These are phyloP conservation scores for Neosilurus mollespiculum DNA, from an alignment of 2,797 vertebrate species.

Conservation along the genomic window DNA sequence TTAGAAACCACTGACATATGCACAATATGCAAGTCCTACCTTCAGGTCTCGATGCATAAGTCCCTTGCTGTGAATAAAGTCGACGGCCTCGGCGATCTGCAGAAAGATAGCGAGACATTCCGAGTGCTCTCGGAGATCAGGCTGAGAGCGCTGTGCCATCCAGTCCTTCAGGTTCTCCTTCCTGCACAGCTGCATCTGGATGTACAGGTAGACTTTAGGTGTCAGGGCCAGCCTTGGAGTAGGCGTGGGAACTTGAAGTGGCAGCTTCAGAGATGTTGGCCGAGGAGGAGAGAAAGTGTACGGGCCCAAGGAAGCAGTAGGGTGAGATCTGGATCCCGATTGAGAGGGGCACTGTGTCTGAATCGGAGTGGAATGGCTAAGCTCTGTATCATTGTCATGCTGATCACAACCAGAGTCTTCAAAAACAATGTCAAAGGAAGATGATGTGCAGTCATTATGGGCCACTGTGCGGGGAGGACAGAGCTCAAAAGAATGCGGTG, in stretches of 20 bases:
- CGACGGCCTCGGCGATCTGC: constrained; percentile 95
- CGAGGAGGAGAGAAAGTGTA: constrained; percentile 73
- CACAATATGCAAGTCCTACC: constrained; percentile 67
- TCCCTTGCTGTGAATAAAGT: constrained; percentile 94
- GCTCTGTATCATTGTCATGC: constrained; percentile 71
- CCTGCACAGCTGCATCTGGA: constrained; percentile 98
- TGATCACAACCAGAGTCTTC: constrained; percentile 95
- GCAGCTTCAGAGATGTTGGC: constrained; percentile 85
- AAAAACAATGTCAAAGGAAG: constrained; percentile 93
- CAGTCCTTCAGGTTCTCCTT: constrained; percentile 99
- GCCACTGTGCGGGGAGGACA: constrained; percentile 71
- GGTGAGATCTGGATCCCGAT: constrained; percentile 41
- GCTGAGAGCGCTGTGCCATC: constrained; percentile 84
- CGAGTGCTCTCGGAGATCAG: constrained; percentile 84
- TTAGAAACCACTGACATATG: background rate
- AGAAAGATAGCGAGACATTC: constrained; percentile 93
- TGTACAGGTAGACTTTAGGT: constrained; percentile 96
- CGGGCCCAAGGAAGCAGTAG: constrained; percentile 26
- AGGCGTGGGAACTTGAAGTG: constrained; percentile 70
- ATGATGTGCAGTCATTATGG: constrained; percentile 85
- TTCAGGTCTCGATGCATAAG: constrained; percentile 99
- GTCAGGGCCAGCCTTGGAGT: constrained; percentile 76
- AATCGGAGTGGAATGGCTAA: constrained; percentile 52
- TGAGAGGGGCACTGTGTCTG: constrained; percentile 46
- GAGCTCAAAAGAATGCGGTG: constrained; percentile 78